Base-by-base conservation (phyloP, 2,113 vertebrate genomes). In the Pelecanus crispus region DNA sequence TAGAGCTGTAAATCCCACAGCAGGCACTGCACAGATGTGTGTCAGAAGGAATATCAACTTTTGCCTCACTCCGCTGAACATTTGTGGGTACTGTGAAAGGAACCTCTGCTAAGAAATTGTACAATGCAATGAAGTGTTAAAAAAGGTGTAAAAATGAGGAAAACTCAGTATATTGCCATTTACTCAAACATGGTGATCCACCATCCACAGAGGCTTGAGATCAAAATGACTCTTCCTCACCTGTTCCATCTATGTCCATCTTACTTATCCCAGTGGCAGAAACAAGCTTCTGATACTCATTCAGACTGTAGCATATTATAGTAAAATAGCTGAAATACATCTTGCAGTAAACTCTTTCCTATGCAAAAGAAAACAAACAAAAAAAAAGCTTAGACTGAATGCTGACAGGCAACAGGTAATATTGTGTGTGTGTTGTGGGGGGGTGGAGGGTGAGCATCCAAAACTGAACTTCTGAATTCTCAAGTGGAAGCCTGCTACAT, bases 1-100 rank as follows among this genome's bases (percentile, higher is more conserved):
- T 63, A 65, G 77, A 92, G 45, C 58, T 92, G 62, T 86, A 94
- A 90, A 90, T 96, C 83, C 87, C 81, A 79, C 16, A 74, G 75
- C 29, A 78, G n/a, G 18, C 68, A 86, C 38, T 78, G 68, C 52
- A 67, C 49, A 94, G 86, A 47, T 81, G 10, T 40, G 52, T 87
- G 77, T 87, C 81, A 71, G 77, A 88, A 86, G 32, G 47, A 92
- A 83, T 86, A 91, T 40, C 80, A 92, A 44, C 68, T 8, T 95
- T 92, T 88, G 19, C n/a, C 26, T 95, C 80, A 77, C 29, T 81
- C 36, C 81, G 34, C 19, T 85, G 55, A 91, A 66, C 42, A 16
- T 92, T 59, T 81, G n/a, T 38, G 63, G n/a, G 15, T 49, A 50
- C 29, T 83, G 42, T 62, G 63, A 91, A 91, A 88, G 17, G 26